Evolutionary conservation across 2,888 invertebrate species (phyloP).

Genomic region (Conus canariensis): DNA sequence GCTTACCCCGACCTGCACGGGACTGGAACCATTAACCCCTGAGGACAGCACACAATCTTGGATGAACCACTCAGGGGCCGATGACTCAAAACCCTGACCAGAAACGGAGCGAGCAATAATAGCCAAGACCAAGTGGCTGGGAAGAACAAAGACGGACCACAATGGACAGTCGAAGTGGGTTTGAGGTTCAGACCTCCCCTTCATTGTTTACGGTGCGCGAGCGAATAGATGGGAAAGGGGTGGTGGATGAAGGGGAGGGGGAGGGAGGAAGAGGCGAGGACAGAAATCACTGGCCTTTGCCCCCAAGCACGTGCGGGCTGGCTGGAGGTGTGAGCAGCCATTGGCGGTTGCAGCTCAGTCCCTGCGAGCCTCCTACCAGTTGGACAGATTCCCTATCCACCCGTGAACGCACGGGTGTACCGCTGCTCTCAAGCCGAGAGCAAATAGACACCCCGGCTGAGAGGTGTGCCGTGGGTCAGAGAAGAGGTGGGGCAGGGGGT

Average conservation of each 20-base stretch:
- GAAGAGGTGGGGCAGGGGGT: too few relatives aligned
- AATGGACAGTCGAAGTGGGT: too few relatives aligned
- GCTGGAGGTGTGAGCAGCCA: constrained; percentile 39
- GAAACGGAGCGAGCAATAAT: background rate
- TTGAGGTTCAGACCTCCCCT: background rate
- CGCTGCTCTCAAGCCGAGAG: background rate
- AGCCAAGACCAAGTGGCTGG: background rate
- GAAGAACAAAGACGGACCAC: too few relatives aligned
- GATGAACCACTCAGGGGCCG: too few relatives aligned
- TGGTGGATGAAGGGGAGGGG: background rate
- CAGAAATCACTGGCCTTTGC: constrained; percentile 26
- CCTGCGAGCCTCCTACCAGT: background rate
- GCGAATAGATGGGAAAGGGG: background rate
- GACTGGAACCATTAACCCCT: background rate
- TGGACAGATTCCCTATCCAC: background rate
- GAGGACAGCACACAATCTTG: background rate
- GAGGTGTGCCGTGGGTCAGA: too few relatives aligned
- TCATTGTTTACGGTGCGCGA: background rate
- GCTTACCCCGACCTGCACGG: background rate
- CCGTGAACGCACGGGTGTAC: background rate
- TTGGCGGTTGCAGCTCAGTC: constrained; percentile 20
- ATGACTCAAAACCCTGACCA: background rate
- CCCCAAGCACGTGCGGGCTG: constrained; percentile 34
- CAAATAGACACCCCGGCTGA: background rate
- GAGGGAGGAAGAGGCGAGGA: background rate